These are phyloP conservation scores for Climacteris rufus DNA, from an alignment of 2,113 vertebrate species.

Conservation along the genomic window DNA sequence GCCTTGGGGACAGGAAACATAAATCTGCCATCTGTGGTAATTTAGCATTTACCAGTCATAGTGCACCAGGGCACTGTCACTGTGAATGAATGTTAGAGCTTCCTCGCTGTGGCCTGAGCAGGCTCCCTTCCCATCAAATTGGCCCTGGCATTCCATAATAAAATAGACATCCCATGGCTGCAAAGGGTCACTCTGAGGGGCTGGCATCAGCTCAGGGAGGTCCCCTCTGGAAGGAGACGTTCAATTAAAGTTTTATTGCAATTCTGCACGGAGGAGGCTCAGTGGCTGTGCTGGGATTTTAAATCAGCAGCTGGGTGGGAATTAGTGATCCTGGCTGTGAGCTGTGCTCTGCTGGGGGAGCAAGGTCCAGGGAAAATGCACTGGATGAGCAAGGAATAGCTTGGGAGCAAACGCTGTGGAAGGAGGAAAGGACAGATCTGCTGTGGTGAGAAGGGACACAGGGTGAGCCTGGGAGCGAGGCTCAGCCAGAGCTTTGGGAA, in stretches of 20 bases:
- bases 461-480: background rate
- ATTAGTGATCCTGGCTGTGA: background rate
- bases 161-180: background rate
- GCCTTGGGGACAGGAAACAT: background rate
- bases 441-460: fast-evolving
- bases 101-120: background rate
- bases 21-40: constrained; percentile 20
- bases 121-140: background rate
- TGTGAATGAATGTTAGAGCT: background rate
- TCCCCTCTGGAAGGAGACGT: background rate
- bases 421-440: background rate
- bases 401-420: fast-evolving
- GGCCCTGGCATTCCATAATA: background rate
- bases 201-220: background rate
- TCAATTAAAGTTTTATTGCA: background rate
- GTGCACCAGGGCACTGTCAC: background rate
- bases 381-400: background rate
- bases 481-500: background rate
- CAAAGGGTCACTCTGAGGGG: background rate
- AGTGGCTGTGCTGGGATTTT: background rate
- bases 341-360: background rate
- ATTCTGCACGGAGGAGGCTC: background rate
- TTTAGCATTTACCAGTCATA: constrained; percentile 1
- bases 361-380: background rate
- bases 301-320: background rate